Percentiles rank a stretch among this genome's conserved stretches.
phyloP scores from a whole-genome alignment of 2,797 vertebrate genomes.

The Carcharodon carcharias region DNA sequence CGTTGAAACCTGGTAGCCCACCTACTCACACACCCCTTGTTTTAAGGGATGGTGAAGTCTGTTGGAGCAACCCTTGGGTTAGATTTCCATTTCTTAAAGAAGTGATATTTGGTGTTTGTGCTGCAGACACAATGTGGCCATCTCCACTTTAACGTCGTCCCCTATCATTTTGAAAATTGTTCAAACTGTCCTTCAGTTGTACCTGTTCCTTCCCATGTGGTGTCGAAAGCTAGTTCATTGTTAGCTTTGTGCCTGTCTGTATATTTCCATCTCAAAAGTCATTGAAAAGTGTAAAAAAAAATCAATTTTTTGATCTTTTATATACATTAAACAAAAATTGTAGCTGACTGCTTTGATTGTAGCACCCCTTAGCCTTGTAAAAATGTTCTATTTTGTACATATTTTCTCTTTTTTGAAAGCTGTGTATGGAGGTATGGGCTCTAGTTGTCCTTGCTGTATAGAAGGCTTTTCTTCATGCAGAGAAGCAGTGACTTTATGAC shows the following conservation, averaged over 20 bases:
- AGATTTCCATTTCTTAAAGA: not conserved
- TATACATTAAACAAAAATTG: slow-evolving; percentile 61
- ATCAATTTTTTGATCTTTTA: slow-evolving; percentile 28
- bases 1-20: not conserved
- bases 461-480: slow-evolving; percentile 69
- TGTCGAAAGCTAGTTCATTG: slow-evolving; percentile 46
- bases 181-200: not conserved
- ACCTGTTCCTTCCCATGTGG: slow-evolving; percentile 19
- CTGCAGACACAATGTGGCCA: not conserved
- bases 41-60: not conserved
- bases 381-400: slow-evolving; percentile 82
- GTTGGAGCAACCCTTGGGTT: not conserved
- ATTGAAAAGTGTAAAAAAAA: slow-evolving; percentile 35
- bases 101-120: slow-evolving; percentile 7
- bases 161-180: slow-evolving; percentile 15
- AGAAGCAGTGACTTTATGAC: slow-evolving; percentile 73
- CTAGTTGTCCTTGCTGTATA: slow-evolving; percentile 74
- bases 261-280: slow-evolving; percentile 29
- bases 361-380: slow-evolving; percentile 63
- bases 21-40: not conserved
- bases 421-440: slow-evolving; percentile 66
- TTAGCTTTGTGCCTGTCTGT: slow-evolving; percentile 57
- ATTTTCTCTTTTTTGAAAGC: slow-evolving; percentile 65
- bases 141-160: not conserved
- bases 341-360: slow-evolving; percentile 67